Conservation (phyloP, 92 coral and sea anemone species). For the Phenganax stokvisi region DNA sequence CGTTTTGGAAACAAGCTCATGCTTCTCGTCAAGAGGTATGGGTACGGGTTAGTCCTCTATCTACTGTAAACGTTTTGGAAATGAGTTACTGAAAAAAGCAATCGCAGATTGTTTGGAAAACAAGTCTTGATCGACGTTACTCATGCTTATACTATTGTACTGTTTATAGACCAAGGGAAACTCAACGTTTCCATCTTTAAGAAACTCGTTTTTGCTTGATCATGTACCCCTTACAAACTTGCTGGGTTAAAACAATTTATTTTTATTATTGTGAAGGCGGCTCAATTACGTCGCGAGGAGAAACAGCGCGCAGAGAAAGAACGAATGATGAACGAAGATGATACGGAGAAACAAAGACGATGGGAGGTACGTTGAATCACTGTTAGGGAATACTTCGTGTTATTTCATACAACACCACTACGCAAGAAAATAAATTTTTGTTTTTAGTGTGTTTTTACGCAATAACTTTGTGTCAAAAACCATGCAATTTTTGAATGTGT, state of each 20-base stretch:
- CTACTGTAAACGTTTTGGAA: neutral
- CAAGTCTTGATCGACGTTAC: too few relatives aligned
- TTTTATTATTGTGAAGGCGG: slow-evolving; percentile 56
- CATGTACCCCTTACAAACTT: too few relatives aligned
- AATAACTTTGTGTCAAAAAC: too few relatives aligned
- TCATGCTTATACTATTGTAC: neutral
- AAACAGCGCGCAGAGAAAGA: slow-evolving; percentile 89
- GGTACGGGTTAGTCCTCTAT: neutral
- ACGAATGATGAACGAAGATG: slow-evolving; percentile 91
- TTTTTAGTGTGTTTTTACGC: too few relatives aligned
- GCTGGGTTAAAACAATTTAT: neutral
- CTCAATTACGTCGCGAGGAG: slow-evolving; percentile 97
- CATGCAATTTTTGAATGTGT: too few relatives aligned
- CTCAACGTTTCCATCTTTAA: too few relatives aligned
- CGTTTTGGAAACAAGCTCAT: slow-evolving; percentile 78
- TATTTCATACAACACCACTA: too few relatives aligned
- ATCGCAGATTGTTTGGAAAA: too few relatives aligned
- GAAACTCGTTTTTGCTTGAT: too few relatives aligned
- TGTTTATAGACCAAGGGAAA: neutral
- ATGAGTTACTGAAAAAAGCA: too few relatives aligned
- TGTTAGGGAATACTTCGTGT: neutral
- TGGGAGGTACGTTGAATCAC: slow-evolving; percentile 64
- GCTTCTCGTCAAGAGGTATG: slow-evolving; percentile 81
- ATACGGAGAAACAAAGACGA: slow-evolving; percentile 86
- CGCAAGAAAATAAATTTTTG: too few relatives aligned